A percentile compares a stretch with the other conserved stretches of the same genome.
These are phyloP conservation scores for Poeciliopsis occidentalis DNA, from an alignment of 2,113 vertebrate genomes.

Conservation along the genomic window DNA sequence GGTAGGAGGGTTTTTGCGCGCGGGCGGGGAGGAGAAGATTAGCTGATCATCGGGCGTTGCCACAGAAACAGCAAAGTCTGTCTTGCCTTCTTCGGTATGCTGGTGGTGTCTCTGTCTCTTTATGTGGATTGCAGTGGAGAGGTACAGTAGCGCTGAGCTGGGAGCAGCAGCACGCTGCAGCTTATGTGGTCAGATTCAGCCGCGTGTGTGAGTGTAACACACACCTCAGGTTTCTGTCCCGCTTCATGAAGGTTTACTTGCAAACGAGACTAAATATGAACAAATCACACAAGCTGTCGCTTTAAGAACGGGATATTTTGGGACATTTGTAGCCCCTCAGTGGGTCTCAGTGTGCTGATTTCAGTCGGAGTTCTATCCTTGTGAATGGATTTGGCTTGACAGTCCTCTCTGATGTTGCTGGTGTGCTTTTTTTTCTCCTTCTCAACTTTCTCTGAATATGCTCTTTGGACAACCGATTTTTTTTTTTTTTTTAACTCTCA, in stretches of 20 bases:
- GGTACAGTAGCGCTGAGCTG: conserved; percentile 47
- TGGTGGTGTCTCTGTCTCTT: conserved; percentile 54
- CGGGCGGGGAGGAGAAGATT: conserved; percentile 57
- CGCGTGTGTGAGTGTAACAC: neutral
- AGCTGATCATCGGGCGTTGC: conserved; percentile 68
- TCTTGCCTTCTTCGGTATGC: conserved; percentile 71
- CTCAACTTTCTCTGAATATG: neutral
- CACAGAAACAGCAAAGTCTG: conserved; percentile 76
- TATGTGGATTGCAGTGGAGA: conserved; percentile 41
- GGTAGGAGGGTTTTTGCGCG: conserved; percentile 49
- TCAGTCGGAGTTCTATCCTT: neutral
- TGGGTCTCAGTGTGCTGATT: neutral
- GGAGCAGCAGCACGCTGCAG: conserved; percentile 10
- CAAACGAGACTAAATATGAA: neutral
- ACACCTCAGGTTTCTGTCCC: neutral
- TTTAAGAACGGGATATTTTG: too few relatives aligned
- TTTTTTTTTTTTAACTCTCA: neutral
- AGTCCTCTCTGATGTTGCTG: neutral
- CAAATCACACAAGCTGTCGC: neutral
- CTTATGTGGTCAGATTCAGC: neutral
- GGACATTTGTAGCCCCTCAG: too few relatives aligned
- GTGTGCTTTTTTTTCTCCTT: neutral
- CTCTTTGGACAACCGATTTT: neutral
- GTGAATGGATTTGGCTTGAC: neutral
- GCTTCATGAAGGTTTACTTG: neutral